Evolutionary conservation across 1,140 invertebrate species (phyloP), one percentile per base, ranked within the genome.

Genomic region (Pseudobourletiella spinata): DNA sequence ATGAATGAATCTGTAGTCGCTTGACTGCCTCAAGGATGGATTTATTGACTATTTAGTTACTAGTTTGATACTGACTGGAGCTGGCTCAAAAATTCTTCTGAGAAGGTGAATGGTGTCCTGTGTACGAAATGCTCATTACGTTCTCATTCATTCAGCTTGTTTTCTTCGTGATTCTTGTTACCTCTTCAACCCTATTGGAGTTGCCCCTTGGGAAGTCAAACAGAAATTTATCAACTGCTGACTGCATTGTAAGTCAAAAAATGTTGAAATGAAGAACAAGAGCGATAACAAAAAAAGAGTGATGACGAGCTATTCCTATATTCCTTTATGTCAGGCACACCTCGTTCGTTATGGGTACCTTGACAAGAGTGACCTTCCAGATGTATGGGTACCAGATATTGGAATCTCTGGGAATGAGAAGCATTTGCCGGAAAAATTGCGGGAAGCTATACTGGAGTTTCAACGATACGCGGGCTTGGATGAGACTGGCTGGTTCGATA

Each of bases 291-390:
- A 46, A 8, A 4, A 4, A 46, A 20, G 6, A 46, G 6, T 6
- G 8, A 8, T 46, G 15, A 20, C 6, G 18, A 14, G 8, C 8
- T 18, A 46, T 8, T 46, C 44, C 6, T 52, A 6, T 8, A 16
- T 48, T 52, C 28, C 6, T 11, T 52, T 52, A 14, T 52, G 6
- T 18, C 22, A 55, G 52, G 32, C 29, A 18, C 32, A 55, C 25
- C 52, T 55, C 16, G 32, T 55, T 18, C 52, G 52, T 4, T 55
- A 32, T 39, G 52, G 52, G 2, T 55, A 55, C 18, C 3, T 55
- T 15, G 52, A 55, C 20, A 4, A 26, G 4, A 14, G 20, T 6
- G 52, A 55, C 18, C 20, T 55, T 2, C 52, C 52, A 8, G 26
- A 55, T 15, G 52, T 39, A 3, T 55, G 52, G 52, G 11, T 55